These are phyloP conservation scores for Tetrapedia diversipes DNA, from an alignment of 2,888 invertebrate species.

Conservation along the genomic window DNA sequence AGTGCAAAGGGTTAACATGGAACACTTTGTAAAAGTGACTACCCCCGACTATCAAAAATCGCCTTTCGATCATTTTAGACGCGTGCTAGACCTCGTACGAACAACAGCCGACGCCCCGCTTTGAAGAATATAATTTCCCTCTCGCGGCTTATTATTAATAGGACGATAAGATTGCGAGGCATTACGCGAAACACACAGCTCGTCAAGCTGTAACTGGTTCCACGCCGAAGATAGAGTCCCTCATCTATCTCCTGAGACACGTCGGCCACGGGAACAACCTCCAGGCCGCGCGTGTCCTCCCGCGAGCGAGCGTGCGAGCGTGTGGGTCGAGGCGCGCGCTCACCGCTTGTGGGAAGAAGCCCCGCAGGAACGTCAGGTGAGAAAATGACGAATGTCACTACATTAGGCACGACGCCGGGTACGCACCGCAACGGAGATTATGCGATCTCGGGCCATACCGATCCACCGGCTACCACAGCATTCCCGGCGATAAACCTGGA, in stretches of 20 bases:
- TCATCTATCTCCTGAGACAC: conserved; percentile 71
- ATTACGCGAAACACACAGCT: conserved; percentile 74
- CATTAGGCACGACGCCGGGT: conserved; percentile 52
- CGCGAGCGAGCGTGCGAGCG: conserved; percentile 22
- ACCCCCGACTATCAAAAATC: too few relatives aligned
- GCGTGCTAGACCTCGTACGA: conserved; percentile 22
- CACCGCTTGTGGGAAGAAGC: conserved; percentile 49
- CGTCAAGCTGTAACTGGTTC: conserved; percentile 72
- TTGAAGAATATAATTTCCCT: conserved; percentile 42
- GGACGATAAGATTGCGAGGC: conserved; percentile 73
- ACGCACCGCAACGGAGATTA: conserved; percentile 48
- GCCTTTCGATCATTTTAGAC: conserved; percentile 42
- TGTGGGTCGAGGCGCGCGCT: conserved; percentile 20
- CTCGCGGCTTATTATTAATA: conserved; percentile 74
- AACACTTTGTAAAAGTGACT: too few relatives aligned
- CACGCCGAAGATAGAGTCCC: conserved; percentile 67
- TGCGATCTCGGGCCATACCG: conserved; percentile 49
- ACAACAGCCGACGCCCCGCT: conserved; percentile 17
- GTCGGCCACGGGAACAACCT: conserved; percentile 61
- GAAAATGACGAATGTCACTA: conserved; percentile 68
- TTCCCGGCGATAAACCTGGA: too few relatives aligned
- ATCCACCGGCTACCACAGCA: conserved; percentile 30
- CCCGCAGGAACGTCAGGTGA: conserved; percentile 57
- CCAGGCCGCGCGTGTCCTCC: conserved; percentile 24
- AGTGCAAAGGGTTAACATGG: too few relatives aligned